A percentile compares a stretch with the other conserved stretches of the same genome.
Conservation (phyloP, 2,113 vertebrate species). For the Tretioscincus oriximinensis region DNA sequence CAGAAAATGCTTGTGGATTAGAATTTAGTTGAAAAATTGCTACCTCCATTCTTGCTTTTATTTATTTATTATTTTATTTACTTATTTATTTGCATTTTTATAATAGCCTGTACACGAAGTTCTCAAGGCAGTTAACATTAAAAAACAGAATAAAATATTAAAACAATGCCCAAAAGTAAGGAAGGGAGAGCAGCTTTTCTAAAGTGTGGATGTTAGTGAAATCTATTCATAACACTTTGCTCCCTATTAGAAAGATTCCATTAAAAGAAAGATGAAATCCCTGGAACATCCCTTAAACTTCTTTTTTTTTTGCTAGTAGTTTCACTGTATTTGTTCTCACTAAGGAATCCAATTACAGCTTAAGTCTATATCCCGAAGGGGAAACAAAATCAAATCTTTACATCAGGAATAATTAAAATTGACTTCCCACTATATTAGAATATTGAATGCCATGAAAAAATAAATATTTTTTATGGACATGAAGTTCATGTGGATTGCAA, state of each 20-base stretch:
- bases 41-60: conserved; percentile 36
- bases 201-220: conserved; percentile 36
- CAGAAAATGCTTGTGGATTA: neutral
- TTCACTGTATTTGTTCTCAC: conserved; percentile 63
- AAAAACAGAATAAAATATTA: too few species aligned
- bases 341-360: conserved; percentile 55
- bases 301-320: conserved; percentile 49
- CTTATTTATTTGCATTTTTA: too few species aligned
- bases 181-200: too few species aligned
- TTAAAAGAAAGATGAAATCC: conserved; percentile 47
- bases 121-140: too few species aligned
- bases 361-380: conserved; percentile 46
- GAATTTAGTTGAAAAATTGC: neutral
- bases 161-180: too few species aligned
- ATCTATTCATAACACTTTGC: conserved; percentile 47
- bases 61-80: too few species aligned
- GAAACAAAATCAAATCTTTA: conserved; percentile 55
- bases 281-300: conserved; percentile 47
- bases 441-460: neutral
- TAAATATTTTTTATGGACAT: neutral
- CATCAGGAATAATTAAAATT: conserved; percentile 39
- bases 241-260: conserved; percentile 21
- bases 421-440: conserved; percentile 21
- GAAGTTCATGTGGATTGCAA: neutral
- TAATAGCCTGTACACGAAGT: too few species aligned